Conservation (phyloP, 2,888 invertebrate genomes). For the Rhopalosiphum nymphaeae region DNA sequence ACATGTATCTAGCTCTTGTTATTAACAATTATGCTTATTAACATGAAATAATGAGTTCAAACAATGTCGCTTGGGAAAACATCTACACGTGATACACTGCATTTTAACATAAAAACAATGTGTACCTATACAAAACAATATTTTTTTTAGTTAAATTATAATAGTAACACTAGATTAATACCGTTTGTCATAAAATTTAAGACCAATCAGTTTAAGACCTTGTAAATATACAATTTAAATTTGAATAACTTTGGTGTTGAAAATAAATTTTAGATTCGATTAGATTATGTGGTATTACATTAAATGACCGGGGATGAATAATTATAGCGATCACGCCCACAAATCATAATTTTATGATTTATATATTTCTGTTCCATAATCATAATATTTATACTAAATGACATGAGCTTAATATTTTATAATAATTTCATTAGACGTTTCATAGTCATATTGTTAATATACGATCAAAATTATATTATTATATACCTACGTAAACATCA, state of each 20-base stretch:
- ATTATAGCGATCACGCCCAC: not conserved
- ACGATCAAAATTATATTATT: not conserved
- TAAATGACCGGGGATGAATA: not conserved
- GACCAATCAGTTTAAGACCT: not conserved
- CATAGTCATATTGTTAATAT: not conserved
- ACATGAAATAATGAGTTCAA: slow-evolving; percentile 35
- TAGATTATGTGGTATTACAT: not conserved
- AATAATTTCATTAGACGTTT: not conserved
- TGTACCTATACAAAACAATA: not conserved
- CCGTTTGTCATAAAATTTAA: not conserved
- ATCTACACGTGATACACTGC: not conserved
- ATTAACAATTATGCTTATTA: not conserved
- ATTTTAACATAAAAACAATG: slow-evolving; percentile 26
- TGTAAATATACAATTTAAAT: not conserved
- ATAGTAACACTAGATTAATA: not conserved
- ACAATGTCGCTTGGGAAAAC: slow-evolving; percentile 16
- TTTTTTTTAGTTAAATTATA: not conserved
- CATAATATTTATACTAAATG: not conserved
- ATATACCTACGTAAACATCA: not conserved
- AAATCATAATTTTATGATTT: not conserved
- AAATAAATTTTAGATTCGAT: not conserved
- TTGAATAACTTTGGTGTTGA: not conserved
- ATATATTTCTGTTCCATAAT: not conserved
- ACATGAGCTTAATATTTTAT: not conserved
- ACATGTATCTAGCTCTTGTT: slow-evolving; percentile 4